Evolutionary conservation across 2,888 invertebrate genomes (phyloP), one percentile per base, ranked within the genome.

Genomic region (Ariolimax columbianus): DNA sequence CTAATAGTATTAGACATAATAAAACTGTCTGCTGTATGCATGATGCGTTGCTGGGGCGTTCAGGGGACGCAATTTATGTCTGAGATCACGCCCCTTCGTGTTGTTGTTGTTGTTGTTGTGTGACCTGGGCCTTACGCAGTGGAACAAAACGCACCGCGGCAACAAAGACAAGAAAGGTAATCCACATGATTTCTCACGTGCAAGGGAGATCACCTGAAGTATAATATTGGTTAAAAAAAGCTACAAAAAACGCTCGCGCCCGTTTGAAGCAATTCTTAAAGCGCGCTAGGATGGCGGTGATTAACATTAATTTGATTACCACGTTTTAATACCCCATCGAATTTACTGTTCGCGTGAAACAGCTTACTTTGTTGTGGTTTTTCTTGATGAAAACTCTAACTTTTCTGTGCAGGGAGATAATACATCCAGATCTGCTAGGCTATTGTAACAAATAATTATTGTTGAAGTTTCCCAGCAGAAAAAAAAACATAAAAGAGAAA

Each of bases 231-330:
- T 33, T 47, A 51, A 75, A 47, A 51, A 19, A 51, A 23, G 75
- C 33, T 17, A 3, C n/a, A n/a, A n/a, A n/a, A n/a, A n/a, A n/a
- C n/a, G n/a, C n/a, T n/a, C n/a, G n/a, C n/a, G 51, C 47, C 51
- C 3, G 51, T 75, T 51, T 51, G 3, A 6, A 47, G 51, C 19
- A 19, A 51, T 51, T 75, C 36, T 75, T 1, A 51, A 51, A 75
- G 75, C 51, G 14, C 17, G 14, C 30, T 30, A 51, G 9, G 47
- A 30, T 51, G 33, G 75, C 47, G 75, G 75, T 51, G 75, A 51
- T 75, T 75, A 75, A 75, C 75, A 75, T 75, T 75, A 75, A 51
- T 75, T 75, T 75, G 75, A 75, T 75, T 75, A 75, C 75, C 47
- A 33, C n/a, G 9, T 30, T 30, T 40, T 73, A 40, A 73, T 51